A percentile compares a stretch with the other conserved stretches of the same genome.
Evolutionary conservation across 2,888 invertebrate species (phyloP).

Genomic region (Creontiades dilutus): DNA sequence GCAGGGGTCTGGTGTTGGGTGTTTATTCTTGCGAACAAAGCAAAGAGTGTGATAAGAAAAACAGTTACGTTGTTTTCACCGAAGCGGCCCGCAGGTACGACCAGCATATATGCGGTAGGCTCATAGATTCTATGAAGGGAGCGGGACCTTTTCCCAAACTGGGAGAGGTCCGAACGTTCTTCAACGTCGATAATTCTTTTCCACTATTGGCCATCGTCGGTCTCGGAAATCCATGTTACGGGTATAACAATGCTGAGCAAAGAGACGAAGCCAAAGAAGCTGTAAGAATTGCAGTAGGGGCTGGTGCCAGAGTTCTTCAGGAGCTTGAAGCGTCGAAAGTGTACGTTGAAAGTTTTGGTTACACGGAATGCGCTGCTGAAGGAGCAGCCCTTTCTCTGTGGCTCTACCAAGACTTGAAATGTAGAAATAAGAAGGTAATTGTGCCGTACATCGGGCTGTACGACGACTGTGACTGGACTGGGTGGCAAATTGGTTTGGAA

Average conservation of each 20-base stretch:
- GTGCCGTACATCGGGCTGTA: conserved; percentile 81
- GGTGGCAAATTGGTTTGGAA: conserved; percentile 86
- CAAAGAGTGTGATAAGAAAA: conserved; percentile 57
- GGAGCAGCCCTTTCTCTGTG: conserved; percentile 86
- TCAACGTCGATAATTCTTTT: conserved; percentile 83
- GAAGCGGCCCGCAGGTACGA: conserved; percentile 70
- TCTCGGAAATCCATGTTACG: conserved; percentile 84
- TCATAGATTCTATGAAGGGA: conserved; percentile 71
- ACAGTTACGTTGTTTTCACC: conserved; percentile 49
- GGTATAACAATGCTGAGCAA: conserved; percentile 85
- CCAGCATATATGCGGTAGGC: conserved; percentile 69
- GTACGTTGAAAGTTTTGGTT: conserved; percentile 87
- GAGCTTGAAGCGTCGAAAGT: conserved; percentile 81
- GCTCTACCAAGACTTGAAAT: conserved; percentile 85
- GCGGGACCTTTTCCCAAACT: conserved; percentile 80
- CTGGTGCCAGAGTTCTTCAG: conserved; percentile 82
- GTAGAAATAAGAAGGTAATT: conserved; percentile 71
- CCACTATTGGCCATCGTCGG: conserved; percentile 86
- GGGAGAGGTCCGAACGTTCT: conserved; percentile 83
- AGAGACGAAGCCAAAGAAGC: conserved; percentile 88
- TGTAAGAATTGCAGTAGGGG: conserved; percentile 85
- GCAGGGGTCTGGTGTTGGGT: conserved; percentile 74
- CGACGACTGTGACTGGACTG: conserved; percentile 84
- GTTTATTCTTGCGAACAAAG: conserved; percentile 60
- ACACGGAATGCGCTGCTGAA: conserved; percentile 89